Base-by-base conservation (phyloP, 2,888 invertebrate species). In the Hydrotaea cyrtoneurina region DNA sequence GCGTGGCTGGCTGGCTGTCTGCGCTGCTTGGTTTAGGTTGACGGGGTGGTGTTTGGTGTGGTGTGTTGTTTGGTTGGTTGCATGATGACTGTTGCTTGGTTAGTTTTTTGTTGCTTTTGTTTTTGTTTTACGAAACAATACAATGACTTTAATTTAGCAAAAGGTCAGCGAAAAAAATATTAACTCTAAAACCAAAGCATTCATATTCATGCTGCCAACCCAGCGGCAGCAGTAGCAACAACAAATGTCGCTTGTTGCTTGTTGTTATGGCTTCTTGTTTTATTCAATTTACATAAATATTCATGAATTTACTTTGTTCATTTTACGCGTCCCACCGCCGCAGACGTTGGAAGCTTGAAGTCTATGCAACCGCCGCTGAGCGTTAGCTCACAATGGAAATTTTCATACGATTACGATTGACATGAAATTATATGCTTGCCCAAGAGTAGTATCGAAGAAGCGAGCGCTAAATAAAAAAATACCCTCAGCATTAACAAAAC, bases 161-260 rank as follows among this genome's bases (percentile, higher is more conserved):
- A 85, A 85, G 85, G 80, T 85, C 85, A 80, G 77, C 57, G 76
- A 43, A 85, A 85, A 85, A 85, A 85, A 82, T 66, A 77, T 82
- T 50, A 64, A 74, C 21, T 76, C 15, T 57, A 36, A 53, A 78
- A 71, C 76, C 36, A 59, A 75, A 74, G 46, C 19, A 39, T 39
- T 19, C 62, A 78, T 83, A n/a, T n/a, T n/a, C n/a, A n/a, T n/a
- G n/a, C n/a, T n/a, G 64, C 64, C 71, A 59, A 46, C 39, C 13
- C 13, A 59, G 5, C 53, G 26, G n/a, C 10, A 31, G 31, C 23
- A 59, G 59, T 19, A 26, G 23, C 57, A 57, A 21, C 59, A 2
- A 21, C 26, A n/a, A 31, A 31, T 31, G 31, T 31, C 31, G 31
- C n/a, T 31, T 19, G 36, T 19, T 15, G 11, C 8, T 76, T 66